Conservation (phyloP, 53 echinoderm and acorn worm genomes). For the Arbacia lixula region DNA sequence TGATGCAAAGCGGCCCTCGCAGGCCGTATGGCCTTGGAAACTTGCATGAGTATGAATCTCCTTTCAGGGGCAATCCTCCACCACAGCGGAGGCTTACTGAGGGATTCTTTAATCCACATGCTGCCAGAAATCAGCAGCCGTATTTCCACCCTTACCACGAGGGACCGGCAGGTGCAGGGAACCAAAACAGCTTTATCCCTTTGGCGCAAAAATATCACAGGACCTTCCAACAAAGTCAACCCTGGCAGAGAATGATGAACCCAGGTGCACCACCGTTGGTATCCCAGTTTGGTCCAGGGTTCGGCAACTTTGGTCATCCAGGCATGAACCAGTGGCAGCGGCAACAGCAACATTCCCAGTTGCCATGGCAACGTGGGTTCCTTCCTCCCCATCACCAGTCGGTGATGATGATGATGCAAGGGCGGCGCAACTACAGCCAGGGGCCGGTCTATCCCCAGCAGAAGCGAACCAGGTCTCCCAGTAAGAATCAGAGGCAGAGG, state of each 20-base stretch:
- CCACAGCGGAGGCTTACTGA: too few relatives aligned
- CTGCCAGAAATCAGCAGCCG: not conserved
- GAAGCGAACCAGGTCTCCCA: not conserved
- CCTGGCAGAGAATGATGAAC: conserved; percentile 28
- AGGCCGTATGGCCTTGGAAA: not conserved
- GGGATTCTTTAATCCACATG: too few relatives aligned
- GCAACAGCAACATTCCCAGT: conserved; percentile 15
- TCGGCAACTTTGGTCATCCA: not conserved
- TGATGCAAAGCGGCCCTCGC: not conserved
- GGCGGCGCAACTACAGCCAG: not conserved
- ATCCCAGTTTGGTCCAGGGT: not conserved
- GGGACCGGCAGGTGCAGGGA: too few relatives aligned
- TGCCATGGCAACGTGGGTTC: not conserved
- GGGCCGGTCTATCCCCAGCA: not conserved
- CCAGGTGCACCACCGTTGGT: not conserved
- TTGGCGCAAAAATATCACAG: conserved; percentile 14
- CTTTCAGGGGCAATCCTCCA: not conserved
- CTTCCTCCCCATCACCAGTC: too few relatives aligned
- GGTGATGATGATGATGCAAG: conserved; percentile 46
- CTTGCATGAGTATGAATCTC: not conserved
- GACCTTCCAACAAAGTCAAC: not conserved
- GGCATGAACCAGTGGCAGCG: not conserved
- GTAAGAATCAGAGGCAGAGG: not conserved
- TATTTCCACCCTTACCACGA: conserved; percentile 23
- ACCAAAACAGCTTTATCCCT: not conserved